Evolutionary conservation across 2,888 invertebrate species (phyloP).

Genomic region (Tetragonula carbonaria): DNA sequence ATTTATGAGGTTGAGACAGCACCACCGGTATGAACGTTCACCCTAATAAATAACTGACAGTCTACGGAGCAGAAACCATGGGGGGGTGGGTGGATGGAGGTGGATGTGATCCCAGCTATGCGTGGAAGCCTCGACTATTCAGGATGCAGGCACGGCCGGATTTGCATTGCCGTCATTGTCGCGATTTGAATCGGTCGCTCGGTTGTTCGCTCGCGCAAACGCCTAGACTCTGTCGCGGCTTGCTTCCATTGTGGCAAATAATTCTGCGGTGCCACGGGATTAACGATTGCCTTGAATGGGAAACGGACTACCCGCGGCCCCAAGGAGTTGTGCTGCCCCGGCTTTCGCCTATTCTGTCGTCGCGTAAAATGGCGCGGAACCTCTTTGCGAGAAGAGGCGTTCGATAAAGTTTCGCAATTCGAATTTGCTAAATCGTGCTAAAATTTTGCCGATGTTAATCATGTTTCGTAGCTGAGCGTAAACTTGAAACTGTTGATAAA

Average conservation of each 20-base stretch:
- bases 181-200: constrained; percentile 66
- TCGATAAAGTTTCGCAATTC: not conserved
- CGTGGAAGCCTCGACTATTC: constrained; percentile 66
- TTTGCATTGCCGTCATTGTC: constrained; percentile 73
- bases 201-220: constrained; percentile 30
- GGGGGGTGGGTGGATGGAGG: not conserved
- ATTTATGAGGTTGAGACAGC: constrained; percentile 67
- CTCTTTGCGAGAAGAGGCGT: not conserved
- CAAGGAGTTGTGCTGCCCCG: not conserved
- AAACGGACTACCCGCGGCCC: not conserved
- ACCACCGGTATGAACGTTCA: constrained; percentile 25
- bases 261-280: constrained; percentile 53
- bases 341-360: not conserved
- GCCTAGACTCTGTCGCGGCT: constrained; percentile 26
- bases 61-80: constrained; percentile 41
- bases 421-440: not conserved
- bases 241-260: constrained; percentile 67
- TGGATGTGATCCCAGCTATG: constrained; percentile 58
- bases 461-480: no score
- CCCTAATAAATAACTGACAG: constrained; percentile 71
- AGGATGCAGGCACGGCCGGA: constrained; percentile 56
- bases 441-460: not conserved
- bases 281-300: constrained; percentile 27
- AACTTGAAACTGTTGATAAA: no score
- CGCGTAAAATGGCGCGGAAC: not conserved